Evolutionary conservation across 1,140 invertebrate species (phyloP).

Genomic region (Acromyrmex charruanus): DNA sequence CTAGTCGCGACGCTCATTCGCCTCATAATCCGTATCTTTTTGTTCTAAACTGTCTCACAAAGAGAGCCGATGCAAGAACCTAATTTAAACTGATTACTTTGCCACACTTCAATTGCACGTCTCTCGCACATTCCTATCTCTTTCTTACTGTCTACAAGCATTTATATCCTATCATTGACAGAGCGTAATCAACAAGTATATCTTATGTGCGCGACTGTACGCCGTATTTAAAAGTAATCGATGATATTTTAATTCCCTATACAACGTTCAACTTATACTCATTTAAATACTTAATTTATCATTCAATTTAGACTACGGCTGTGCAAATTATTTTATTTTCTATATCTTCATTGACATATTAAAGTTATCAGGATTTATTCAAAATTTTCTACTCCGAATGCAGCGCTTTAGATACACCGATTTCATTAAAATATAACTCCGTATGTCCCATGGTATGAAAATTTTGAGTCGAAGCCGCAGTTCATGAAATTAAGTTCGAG

Average conservation of each 20-base stretch:
- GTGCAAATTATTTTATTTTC: background rate
- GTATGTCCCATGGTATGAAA: conserved; percentile 81
- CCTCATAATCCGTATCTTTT: background rate
- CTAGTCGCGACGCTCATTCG: conserved; percentile 25
- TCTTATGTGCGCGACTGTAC: conserved; percentile 20
- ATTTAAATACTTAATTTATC: conserved; percentile 14
- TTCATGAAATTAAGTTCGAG: conserved; percentile 59
- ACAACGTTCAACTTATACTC: background rate
- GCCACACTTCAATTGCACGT: background rate
- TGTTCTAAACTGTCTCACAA: background rate
- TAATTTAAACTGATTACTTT: background rate
- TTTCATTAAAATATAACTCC: conserved; percentile 38
- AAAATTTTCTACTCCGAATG: background rate
- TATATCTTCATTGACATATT: background rate
- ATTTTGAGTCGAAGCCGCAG: conserved; percentile 59
- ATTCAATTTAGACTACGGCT: background rate
- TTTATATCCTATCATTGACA: background rate
- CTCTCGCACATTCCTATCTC: conserved; percentile 18
- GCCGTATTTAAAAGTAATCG: background rate
- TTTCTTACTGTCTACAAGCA: background rate
- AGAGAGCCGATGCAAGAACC: conserved; percentile 6
- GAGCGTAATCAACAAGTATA: conserved; percentile 15
- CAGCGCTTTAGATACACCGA: background rate
- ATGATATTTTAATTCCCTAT: conserved; percentile 1
- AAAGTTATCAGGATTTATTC: background rate